Percentiles rank a stretch among this genome's conserved stretches.
Evolutionary conservation across 2,113 vertebrate species (phyloP).

Genomic region (Cyphomyrus discorhynchus): DNA sequence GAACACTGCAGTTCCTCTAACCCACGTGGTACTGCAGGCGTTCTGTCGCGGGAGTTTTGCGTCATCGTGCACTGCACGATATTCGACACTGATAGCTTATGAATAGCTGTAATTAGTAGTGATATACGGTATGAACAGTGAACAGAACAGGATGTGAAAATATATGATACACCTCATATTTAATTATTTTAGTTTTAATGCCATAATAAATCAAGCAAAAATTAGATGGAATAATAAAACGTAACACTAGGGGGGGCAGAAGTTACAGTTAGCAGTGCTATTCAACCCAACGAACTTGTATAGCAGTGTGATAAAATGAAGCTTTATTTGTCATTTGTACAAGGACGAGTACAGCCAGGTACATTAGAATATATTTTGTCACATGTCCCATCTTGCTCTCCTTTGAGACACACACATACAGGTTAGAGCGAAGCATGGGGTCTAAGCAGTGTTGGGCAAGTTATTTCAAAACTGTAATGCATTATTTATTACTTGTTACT

Average conservation of each 20-base stretch:
- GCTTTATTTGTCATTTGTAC: background rate
- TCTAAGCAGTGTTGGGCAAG: background rate
- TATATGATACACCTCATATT: background rate
- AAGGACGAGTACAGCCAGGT: background rate
- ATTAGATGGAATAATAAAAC: background rate
- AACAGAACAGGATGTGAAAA: background rate
- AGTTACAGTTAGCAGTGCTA: background rate
- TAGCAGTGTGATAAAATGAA: background rate
- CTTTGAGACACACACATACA: background rate
- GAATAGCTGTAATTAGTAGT: background rate
- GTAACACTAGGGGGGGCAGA: background rate
- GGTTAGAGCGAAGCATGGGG: background rate
- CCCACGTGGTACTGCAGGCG: slow-evolving; percentile 31
- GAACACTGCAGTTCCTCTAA: slow-evolving; percentile 40
- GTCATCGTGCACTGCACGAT: slow-evolving; percentile 26
- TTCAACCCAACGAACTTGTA: background rate
- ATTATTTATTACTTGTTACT: too few relatives aligned
- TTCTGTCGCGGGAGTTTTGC: slow-evolving; percentile 48
- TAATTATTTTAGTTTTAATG: background rate
- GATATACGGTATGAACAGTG: background rate
- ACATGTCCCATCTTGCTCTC: background rate
- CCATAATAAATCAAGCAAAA: background rate
- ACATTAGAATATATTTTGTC: background rate
- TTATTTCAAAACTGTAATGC: too few relatives aligned
- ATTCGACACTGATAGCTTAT: background rate